Evolutionary conservation across 2,888 invertebrate genomes (phyloP), one percentile per base, ranked within the genome.

Genomic region (Phragmatobia fuliginosa): DNA sequence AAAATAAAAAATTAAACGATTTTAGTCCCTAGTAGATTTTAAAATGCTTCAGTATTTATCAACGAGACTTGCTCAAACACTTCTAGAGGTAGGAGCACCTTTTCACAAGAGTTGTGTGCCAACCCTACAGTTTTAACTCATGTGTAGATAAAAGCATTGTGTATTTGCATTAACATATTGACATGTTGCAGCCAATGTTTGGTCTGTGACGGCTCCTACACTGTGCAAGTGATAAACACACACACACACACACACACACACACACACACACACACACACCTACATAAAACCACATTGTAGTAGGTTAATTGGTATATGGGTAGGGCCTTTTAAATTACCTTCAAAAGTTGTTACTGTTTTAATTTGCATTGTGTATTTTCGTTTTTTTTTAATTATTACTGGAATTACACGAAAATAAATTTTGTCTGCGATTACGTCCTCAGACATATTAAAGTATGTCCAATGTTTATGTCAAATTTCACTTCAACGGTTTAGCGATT

Each of bases 141-240:
- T 76, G 69, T 77, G 71, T 73, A 70, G 70, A 71, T 83, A 78
- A 76, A 76, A 81, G 73, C 75, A 64, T 32, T 10, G 69, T 75
- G 73, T 70, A 73, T 82, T 80, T 76, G 58, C 78, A 73, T 75
- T 80, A 76, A 33, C 66, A 74, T 80, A 82, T 73, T 75, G 80
- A 78, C 78, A 72, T 64, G 61, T 71, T 70, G 68, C 61, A 71
- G 64, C 36, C 49, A 75, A 56, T 74, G 71, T 74, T 72, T 72
- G 58, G 52, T 61, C 67, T 70, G 67, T 70, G 72, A 68, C 80
- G 74, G 71, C 71, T 64, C 28, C 52, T 70, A 69, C 58, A 25
- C 36, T 56, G 49, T 4, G 62, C 63, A 38, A 70, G 32, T 68
- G 66, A 72, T 71, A 59, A 81, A 66, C n/a, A n/a, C n/a, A n/a